Percentiles rank a stretch among this genome's conserved stretches.
These are phyloP conservation scores for Noctuana brunneofusca DNA, from an alignment of 2,888 invertebrate genomes.

Conservation along the genomic window DNA sequence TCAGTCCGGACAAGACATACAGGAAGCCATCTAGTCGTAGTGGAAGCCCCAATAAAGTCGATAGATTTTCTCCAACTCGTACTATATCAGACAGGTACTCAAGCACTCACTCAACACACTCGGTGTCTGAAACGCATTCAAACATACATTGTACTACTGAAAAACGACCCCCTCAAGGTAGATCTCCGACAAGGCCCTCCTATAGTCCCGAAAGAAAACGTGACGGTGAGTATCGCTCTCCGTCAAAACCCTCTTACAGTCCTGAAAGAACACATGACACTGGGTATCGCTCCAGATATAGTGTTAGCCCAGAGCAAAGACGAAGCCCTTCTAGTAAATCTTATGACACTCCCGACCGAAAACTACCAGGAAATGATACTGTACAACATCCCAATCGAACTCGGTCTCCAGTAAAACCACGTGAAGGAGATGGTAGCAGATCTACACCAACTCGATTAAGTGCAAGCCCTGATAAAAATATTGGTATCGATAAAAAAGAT, in stretches of 20 bases:
- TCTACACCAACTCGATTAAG: constrained; percentile 41
- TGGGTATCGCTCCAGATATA: constrained; percentile 49
- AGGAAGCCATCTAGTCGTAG: constrained; percentile 66
- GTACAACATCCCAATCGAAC: constrained; percentile 38
- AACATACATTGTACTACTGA: constrained; percentile 55
- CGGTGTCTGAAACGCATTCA: constrained; percentile 55
- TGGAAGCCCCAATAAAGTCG: constrained; percentile 58
- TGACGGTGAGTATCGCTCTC: constrained; percentile 45
- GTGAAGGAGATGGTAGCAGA: constrained; percentile 32
- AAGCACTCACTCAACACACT: constrained; percentile 57
- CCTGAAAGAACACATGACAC: constrained; percentile 59
- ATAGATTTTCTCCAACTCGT: constrained; percentile 63
- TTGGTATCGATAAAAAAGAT: constrained; percentile 33
- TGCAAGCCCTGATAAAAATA: constrained; percentile 50
- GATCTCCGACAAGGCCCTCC: constrained; percentile 55
- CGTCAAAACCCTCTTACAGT: constrained; percentile 42
- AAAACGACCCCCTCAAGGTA: constrained; percentile 52
- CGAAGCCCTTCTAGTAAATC: constrained; percentile 44
- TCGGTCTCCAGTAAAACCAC: constrained; percentile 39
- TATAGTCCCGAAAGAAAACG: constrained; percentile 59
- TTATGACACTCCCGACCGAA: constrained; percentile 53
- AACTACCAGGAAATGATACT: constrained; percentile 34
- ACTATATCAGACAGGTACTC: constrained; percentile 56
- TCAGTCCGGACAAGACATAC: constrained; percentile 71
- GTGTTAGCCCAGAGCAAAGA: constrained; percentile 63